Evolutionary conservation across 2,113 vertebrate genomes (phyloP).

Genomic region (Chaetodon trifascialis): DNA sequence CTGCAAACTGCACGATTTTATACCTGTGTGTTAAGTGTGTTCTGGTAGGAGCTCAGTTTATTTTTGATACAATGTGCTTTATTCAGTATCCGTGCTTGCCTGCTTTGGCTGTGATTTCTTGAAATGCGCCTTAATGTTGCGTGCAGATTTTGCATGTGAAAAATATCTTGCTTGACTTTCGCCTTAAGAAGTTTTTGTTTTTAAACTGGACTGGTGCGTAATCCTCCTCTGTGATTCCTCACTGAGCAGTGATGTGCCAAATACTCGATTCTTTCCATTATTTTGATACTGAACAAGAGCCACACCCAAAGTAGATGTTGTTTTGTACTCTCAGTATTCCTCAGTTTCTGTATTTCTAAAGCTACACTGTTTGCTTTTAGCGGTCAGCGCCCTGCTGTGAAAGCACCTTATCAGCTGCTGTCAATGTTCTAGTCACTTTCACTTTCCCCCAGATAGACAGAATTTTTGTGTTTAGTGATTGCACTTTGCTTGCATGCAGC

Average conservation of each 20-base stretch:
- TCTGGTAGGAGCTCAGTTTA: constrained; percentile 41
- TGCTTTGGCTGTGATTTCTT: constrained; percentile 42
- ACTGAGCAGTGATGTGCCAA: constrained; percentile 47
- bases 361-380: constrained; percentile 53
- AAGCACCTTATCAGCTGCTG: constrained; percentile 60
- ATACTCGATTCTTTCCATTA: constrained; percentile 35
- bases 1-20: constrained; percentile 40
- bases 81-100: constrained; percentile 35
- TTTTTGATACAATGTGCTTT: constrained; percentile 55
- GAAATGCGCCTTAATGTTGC: constrained; percentile 59
- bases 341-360: constrained; percentile 37
- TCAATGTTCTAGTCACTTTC: constrained; percentile 40
- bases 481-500: constrained; percentile 43
- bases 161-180: constrained; percentile 41
- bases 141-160: constrained; percentile 66
- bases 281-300: background rate
- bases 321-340: constrained; percentile 39
- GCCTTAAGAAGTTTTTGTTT: constrained; percentile 50
- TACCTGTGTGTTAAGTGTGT: background rate
- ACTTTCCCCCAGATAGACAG: constrained; percentile 26
- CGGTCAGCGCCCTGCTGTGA: constrained; percentile 45
- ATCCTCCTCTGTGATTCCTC: constrained; percentile 18
- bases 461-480: constrained; percentile 44
- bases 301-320: constrained; percentile 22
- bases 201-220: constrained; percentile 19